These are phyloP conservation scores for Merluccius polli DNA, from an alignment of 2,797 vertebrate genomes.

Conservation along the genomic window DNA sequence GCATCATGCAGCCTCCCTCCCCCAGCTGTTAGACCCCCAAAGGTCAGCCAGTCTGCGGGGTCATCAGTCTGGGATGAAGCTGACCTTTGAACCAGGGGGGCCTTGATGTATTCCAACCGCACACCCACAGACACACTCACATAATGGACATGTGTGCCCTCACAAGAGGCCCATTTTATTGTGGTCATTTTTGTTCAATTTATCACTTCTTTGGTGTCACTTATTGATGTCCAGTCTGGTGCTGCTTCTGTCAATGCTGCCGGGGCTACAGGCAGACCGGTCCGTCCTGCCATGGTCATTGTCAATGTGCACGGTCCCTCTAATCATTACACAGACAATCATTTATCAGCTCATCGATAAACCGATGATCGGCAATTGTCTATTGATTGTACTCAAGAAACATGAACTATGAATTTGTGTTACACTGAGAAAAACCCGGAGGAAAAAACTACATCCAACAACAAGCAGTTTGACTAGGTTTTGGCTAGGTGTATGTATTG, in stretches of 20 bases:
- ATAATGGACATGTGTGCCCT: conserved; percentile 67
- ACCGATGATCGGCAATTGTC: conserved; percentile 50
- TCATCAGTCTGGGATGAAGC: conserved; percentile 78
- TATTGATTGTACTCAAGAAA: conserved; percentile 54
- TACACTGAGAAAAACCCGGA: neutral
- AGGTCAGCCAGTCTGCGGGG: conserved; percentile 74
- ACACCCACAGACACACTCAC: conserved; percentile 62
- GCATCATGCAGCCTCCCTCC: conserved; percentile 41
- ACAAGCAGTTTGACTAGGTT: neutral
- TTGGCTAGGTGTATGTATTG: neutral
- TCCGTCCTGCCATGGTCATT: conserved; percentile 26
- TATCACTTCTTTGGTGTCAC: conserved; percentile 66
- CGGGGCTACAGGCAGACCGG: conserved; percentile 12
- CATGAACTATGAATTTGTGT: conserved; percentile 25
- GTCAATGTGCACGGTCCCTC: conserved; percentile 37
- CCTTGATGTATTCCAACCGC: conserved; percentile 77
- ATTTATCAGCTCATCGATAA: conserved; percentile 68
- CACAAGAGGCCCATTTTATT: conserved; percentile 62
- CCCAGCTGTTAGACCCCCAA: conserved; percentile 61
- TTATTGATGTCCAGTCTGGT: conserved; percentile 58
- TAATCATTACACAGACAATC: conserved; percentile 47
- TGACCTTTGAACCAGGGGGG: conserved; percentile 67
- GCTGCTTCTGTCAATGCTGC: conserved; percentile 8
- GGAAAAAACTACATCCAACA: neutral
- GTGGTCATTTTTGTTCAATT: conserved; percentile 74